Evolutionary conservation across 2,797 vertebrate genomes (phyloP).

Genomic region (Enteromius treurensis): DNA sequence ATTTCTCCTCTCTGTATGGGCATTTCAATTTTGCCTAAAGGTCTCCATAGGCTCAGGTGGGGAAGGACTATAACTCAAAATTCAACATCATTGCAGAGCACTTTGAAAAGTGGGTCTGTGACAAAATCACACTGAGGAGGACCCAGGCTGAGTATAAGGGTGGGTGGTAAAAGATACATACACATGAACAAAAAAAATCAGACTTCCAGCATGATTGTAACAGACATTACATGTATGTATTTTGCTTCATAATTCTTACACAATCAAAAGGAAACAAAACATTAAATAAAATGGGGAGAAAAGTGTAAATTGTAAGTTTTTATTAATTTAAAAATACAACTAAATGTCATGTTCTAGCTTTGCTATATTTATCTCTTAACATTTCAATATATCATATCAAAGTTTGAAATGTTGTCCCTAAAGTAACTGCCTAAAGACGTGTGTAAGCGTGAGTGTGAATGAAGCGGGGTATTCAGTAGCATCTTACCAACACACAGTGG

Average conservation of each 20-base stretch:
- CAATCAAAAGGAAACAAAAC: not conserved
- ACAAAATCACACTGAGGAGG: slow-evolving; percentile 4
- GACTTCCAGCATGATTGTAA: not conserved
- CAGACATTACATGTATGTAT: not conserved
- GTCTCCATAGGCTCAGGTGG: slow-evolving; percentile 14
- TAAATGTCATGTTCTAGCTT: not conserved
- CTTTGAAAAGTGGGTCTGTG: slow-evolving; percentile 18
- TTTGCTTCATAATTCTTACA: not conserved
- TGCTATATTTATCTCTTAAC: not conserved
- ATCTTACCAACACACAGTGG: slow-evolving; percentile 91
- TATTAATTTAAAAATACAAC: not conserved
- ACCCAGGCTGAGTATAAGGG: not conserved
- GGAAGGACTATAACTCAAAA: slow-evolving; percentile 29
- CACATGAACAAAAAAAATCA: not conserved
- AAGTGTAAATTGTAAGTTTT: not conserved
- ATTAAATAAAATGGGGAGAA: not conserved
- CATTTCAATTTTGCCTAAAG: slow-evolving; percentile 26
- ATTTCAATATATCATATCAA: not conserved
- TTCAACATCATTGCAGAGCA: slow-evolving; percentile 37
- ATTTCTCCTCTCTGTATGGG: slow-evolving; percentile 13
- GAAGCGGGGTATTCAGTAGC: not conserved
- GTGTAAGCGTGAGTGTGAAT: not conserved
- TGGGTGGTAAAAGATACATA: slow-evolving; percentile 4
- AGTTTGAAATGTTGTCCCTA: not conserved
- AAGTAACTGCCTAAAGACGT: not conserved